Conservation (phyloP, 2,797 vertebrate genomes). For the Myotis vivesi region DNA sequence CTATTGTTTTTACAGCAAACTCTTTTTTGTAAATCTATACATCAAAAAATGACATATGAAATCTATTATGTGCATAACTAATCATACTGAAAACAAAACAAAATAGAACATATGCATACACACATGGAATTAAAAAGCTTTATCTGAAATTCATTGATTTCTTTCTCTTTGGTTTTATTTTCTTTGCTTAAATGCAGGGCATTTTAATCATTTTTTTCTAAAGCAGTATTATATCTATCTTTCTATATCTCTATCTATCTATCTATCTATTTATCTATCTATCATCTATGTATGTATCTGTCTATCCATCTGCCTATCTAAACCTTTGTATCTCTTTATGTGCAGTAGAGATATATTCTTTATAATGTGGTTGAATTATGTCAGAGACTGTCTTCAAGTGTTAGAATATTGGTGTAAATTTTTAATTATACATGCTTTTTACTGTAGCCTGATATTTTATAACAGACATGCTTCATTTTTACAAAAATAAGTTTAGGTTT, state of each 20-base stretch:
- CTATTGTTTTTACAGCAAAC: not conserved
- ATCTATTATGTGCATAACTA: not conserved
- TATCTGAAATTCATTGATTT: not conserved
- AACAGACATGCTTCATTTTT: not conserved
- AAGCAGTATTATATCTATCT: not conserved
- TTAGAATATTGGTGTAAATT: not conserved
- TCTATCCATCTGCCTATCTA: not conserved
- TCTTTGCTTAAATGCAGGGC: not conserved
- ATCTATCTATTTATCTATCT: not conserved
- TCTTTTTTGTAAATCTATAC: not conserved
- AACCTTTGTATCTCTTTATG: not conserved
- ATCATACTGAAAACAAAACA: not conserved
- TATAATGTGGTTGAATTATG: not conserved
- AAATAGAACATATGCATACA: not conserved
- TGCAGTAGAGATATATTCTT: not conserved
- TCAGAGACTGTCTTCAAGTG: not conserved
- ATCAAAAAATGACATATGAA: not conserved
- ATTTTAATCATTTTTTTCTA: constrained; percentile 28
- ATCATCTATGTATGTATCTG: not conserved
- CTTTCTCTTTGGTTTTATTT: not conserved
- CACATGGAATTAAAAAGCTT: not conserved
- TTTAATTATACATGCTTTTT: not conserved
- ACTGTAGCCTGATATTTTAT: not conserved
- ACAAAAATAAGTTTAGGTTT: not conserved
- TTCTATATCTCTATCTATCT: not conserved